These are phyloP conservation scores for Mythimna ferrago DNA, from an alignment of 2,888 invertebrate genomes.

Conservation along the genomic window DNA sequence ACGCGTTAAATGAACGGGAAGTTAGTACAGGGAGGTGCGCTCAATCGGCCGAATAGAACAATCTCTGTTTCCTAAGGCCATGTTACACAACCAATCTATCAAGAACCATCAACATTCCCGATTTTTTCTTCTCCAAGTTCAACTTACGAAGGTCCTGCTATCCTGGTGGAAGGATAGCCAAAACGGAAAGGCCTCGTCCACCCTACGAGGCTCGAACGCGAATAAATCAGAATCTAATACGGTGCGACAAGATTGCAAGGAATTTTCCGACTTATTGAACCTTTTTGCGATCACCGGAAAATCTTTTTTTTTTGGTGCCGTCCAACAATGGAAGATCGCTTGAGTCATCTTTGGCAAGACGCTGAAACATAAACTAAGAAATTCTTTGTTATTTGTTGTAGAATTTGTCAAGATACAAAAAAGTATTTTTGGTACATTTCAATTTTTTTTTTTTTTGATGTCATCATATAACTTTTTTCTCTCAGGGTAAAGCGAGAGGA, in stretches of 20 bases:
- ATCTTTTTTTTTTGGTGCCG: slow-evolving; percentile 37
- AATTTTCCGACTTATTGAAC: slow-evolving; percentile 86
- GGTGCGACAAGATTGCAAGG: slow-evolving; percentile 85
- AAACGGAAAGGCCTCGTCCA: slow-evolving; percentile 82
- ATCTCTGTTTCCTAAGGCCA: slow-evolving; percentile 89
- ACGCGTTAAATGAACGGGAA: slow-evolving; percentile 90
- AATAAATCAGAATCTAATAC: slow-evolving; percentile 89
- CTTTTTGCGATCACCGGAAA: slow-evolving; percentile 71
- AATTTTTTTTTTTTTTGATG: background rate
- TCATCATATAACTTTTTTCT: no score
- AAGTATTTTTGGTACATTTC: background rate
- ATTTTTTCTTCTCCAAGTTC: slow-evolving; percentile 47
- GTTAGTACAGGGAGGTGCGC: slow-evolving; percentile 87
- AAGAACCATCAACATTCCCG: slow-evolving; percentile 74
- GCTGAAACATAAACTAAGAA: slow-evolving; percentile 9
- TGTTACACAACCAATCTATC: slow-evolving; percentile 77
- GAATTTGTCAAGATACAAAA: background rate
- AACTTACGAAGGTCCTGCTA: slow-evolving; percentile 71
- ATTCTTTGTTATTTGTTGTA: background rate
- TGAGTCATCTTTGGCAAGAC: slow-evolving; percentile 39
- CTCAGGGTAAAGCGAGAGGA: no score
- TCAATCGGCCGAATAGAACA: slow-evolving; percentile 88
- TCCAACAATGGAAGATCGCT: slow-evolving; percentile 20
- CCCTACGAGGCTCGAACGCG: slow-evolving; percentile 79
- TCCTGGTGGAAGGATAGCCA: slow-evolving; percentile 71